Base-by-base conservation (phyloP, 2,797 vertebrate genomes). In the Antennarius maculatus region DNA sequence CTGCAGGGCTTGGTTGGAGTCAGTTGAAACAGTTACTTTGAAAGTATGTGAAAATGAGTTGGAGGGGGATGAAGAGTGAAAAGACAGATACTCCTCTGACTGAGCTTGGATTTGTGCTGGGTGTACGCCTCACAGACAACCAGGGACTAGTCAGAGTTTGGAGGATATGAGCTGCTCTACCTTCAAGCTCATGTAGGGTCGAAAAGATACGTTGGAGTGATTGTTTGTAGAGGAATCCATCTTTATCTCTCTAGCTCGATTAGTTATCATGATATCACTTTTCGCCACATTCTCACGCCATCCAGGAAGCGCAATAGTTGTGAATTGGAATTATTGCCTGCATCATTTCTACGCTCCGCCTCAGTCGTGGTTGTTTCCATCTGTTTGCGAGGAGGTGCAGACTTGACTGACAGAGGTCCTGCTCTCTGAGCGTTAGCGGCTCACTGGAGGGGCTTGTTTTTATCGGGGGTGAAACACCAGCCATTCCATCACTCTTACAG, bases 341-440 rank as follows among this genome's bases (percentile, higher is more conserved):
- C 42, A 14, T 43, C 42, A 82, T 68, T 78, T 72, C 66, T 77
- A 59, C 71, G 72, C 71, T 84, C 69, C 56, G 58, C 58, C 54
- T 60, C 60, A 16, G 61, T 76, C 52, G 39, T 74, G 70, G 74
- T 79, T 85, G 80, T 82, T 88, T 88, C 80, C 82, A 87, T 91
- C 69, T 88, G 87, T 77, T 87, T 75, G 77, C 69, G 84, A 61
- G 66, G 83, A 81, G 83, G 86, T 87, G 86, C 87, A 65, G 59
- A 66, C 76, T 75, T 92, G 88, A 92, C 87, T 91, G 91, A 85
- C 90, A 93, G 90, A 86, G 90, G 89, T 92, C 90, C 68, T 82
- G 86, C 86, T 88, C 90, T 81, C 76, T 75, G 60, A 83, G 83
- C 86, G 86, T 86, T 83, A 85, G 86, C 54, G 71, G 85, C 86